Evolutionary conservation across 2,113 vertebrate species (phyloP), one percentile per base, ranked within the genome.

Genomic region (Melanerpes aurifrons): DNA sequence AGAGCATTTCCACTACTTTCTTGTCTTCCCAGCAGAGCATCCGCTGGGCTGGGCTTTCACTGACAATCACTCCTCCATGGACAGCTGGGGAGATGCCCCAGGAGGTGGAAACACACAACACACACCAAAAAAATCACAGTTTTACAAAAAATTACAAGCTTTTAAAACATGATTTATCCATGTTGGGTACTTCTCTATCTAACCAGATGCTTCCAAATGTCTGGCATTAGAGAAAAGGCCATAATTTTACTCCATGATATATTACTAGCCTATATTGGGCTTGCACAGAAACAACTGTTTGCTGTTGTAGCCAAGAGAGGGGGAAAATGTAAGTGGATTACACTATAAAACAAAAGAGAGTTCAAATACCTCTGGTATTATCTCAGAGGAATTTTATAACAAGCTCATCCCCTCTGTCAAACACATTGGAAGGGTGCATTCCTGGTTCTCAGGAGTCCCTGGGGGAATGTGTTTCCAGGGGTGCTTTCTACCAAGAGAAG

Each of bases 81-180:
- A 18, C 76, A 71, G 75, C 56, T 87, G 74, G 40, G 81, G 59
- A 91, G 47, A 79, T 70, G 59, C 56, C 63, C 67, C 68, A 58
- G 67, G 29, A 89, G 67, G 57, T 32, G 13, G 50, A 67, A 89
- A 53, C 18, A 73, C 5, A 63, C 12, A 40, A 40, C 68, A 32
- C 25, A 43, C 40, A 66, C 4, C 7, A 26, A 7, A 9, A 15
- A 54, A 35, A 68, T 37, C 45, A 54, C 9, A 32, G 61, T 3
- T 61, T 73, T 43, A 6, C 59, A 82, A 64, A 56, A 54, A 50
- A n/a, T 13, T 16, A 57, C 40, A 91, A 73, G 61, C 61, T 77
- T 87, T 93, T 92, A 0, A 96, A 92, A 61, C 19, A 17, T 83
- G 69, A 94, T 95, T 96, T 96, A 87, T 93, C 62, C 15, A 37